Evolutionary conservation across 2,113 vertebrate genomes (phyloP).

Genomic region (Hoplias malabaricus): DNA sequence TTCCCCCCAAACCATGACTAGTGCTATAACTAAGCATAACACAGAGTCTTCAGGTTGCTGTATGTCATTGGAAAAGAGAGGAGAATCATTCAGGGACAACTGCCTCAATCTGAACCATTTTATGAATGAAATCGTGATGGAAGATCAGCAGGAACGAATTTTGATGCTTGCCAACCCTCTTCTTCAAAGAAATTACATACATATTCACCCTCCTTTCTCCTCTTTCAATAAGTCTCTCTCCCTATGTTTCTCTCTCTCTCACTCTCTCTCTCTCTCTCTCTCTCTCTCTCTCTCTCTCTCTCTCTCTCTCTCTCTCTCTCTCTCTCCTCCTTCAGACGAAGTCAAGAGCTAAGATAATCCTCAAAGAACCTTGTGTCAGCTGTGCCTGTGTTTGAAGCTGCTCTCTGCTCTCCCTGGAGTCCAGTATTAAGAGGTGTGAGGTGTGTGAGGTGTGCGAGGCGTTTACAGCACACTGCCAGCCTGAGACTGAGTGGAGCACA

Average conservation of each 20-base stretch:
- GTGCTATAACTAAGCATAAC: not conserved
- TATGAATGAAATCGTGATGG: slow-evolving; percentile 2
- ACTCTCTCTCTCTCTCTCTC: not conserved
- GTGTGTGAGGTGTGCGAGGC: slow-evolving; percentile 12
- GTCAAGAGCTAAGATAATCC: slow-evolving; percentile 29
- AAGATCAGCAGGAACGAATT: not conserved
- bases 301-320: not conserved
- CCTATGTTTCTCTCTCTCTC: not conserved
- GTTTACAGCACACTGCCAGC: not conserved
- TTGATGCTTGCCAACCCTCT: slow-evolving; percentile 13
- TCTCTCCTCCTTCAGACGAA: not conserved
- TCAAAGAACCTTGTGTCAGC: slow-evolving; percentile 32
- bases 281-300: not conserved
- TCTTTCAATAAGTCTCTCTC: not conserved
- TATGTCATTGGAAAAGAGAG: not conserved
- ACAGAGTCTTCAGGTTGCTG: slow-evolving; percentile 7
- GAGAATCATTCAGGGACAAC: not conserved
- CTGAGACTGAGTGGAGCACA: not conserved
- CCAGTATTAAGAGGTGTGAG: slow-evolving; percentile 6
- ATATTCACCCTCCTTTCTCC: slow-evolving; percentile 1
- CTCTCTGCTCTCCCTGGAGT: slow-evolving; percentile 20
- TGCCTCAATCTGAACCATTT: slow-evolving; percentile 3
- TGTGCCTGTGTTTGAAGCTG: slow-evolving; percentile 22
- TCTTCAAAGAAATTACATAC: slow-evolving; percentile 21
- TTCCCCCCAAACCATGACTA: not conserved